Percentiles rank a stretch among this genome's conserved stretches.
These are phyloP conservation scores for Hypomecis atomaria DNA, from an alignment of 2,888 invertebrate species.

Conservation along the genomic window DNA sequence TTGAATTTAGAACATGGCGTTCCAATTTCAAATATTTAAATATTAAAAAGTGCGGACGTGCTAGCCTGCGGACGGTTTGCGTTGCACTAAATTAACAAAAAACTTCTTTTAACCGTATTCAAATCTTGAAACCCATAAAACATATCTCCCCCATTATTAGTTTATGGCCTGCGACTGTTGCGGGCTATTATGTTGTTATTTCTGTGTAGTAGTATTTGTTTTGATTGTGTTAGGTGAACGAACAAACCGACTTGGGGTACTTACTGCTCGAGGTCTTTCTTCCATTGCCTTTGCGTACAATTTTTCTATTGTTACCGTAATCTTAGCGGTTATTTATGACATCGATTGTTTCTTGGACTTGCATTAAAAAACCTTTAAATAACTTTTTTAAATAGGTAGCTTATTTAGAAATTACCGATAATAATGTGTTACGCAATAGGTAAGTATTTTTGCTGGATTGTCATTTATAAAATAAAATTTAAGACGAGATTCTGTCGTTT, in stretches of 20 bases:
- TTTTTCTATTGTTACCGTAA: slow-evolving; percentile 5
- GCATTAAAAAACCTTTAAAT: no score
- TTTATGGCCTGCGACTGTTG: slow-evolving; percentile 81
- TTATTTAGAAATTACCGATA: no score
- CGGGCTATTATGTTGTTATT: slow-evolving; percentile 78
- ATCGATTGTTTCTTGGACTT: neutral
- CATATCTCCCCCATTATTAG: slow-evolving; percentile 84
- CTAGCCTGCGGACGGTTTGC: slow-evolving; percentile 67
- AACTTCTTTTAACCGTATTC: slow-evolving; percentile 72
- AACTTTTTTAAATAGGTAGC: no score
- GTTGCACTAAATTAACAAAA: slow-evolving; percentile 78
- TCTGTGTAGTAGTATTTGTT: slow-evolving; percentile 77
- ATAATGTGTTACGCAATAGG: no score
- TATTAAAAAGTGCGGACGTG: slow-evolving; percentile 60
- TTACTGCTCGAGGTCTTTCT: slow-evolving; percentile 33
- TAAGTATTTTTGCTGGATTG: no score
- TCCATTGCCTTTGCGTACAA: slow-evolving; percentile 24
- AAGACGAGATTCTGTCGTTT: no score
- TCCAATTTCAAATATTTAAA: slow-evolving; percentile 37
- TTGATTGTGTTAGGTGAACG: slow-evolving; percentile 74
- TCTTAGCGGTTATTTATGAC: neutral
- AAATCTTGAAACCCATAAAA: slow-evolving; percentile 82
- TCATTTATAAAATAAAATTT: no score
- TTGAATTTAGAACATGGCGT: slow-evolving; percentile 58
- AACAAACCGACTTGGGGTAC: slow-evolving; percentile 70